Conservation (phyloP, 2,888 invertebrate species). For the Marronus borbonicus region DNA sequence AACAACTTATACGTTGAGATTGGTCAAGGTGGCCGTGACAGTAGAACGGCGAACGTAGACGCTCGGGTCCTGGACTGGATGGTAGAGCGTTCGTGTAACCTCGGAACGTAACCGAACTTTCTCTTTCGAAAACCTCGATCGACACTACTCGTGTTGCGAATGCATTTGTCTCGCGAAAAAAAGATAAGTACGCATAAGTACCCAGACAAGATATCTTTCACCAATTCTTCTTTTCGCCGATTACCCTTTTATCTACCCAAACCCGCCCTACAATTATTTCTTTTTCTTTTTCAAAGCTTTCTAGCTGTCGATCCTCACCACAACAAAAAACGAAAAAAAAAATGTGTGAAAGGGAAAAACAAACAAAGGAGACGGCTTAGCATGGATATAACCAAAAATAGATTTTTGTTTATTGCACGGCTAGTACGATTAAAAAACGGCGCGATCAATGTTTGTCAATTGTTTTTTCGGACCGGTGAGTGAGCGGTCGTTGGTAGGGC, state of each 20-base stretch:
- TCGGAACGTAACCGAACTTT: constrained; percentile 61
- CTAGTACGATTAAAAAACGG: constrained; percentile 28
- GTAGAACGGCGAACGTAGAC: constrained; percentile 53
- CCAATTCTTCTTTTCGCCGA: not conserved
- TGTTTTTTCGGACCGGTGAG: constrained; percentile 42
- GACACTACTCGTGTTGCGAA: not conserved
- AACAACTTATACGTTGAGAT: constrained; percentile 68
- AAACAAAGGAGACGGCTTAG: no score
- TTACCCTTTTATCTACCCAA: no score
- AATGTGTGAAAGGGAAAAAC: no score
- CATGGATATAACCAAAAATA: not conserved
- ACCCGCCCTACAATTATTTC: no score
- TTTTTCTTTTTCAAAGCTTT: not conserved
- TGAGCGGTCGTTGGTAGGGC: constrained; percentile 10
- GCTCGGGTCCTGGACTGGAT: constrained; percentile 41
- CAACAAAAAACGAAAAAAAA: no score
- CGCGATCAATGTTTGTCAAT: constrained; percentile 57
- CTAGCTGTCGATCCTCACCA: not conserved
- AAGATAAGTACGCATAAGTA: no score
- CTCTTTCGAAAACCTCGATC: constrained; percentile 61
- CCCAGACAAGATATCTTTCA: constrained; percentile 34
- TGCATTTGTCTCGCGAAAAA: not conserved
- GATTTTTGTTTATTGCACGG: constrained; percentile 16
- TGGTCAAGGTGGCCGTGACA: constrained; percentile 68
- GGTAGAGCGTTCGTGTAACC: constrained; percentile 57